These are phyloP conservation scores for Heliconius nattereri DNA, from an alignment of 1,140 invertebrate species.

Conservation along the genomic window DNA sequence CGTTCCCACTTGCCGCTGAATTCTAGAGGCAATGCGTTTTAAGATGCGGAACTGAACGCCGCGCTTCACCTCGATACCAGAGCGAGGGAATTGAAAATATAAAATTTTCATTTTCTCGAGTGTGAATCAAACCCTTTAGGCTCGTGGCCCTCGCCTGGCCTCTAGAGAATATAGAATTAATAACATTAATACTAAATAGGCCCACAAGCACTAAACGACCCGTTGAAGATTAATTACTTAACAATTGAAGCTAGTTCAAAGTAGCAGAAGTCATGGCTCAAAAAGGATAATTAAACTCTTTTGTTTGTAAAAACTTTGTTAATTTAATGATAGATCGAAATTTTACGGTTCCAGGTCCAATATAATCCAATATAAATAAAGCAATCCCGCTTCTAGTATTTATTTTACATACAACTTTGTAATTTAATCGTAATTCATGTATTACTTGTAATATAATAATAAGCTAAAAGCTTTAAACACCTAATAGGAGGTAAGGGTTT, in stretches of 20 bases:
- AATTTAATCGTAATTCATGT: not conserved
- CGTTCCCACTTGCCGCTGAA: too few relatives aligned
- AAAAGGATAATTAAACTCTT: constrained; percentile 30
- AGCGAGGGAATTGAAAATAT: too few relatives aligned
- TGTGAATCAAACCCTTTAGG: too few relatives aligned
- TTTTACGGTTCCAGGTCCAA: not conserved
- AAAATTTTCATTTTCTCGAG: too few relatives aligned
- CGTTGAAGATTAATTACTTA: constrained; percentile 34
- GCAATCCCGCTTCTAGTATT: not conserved
- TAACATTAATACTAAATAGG: not conserved
- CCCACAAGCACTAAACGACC: constrained; percentile 27
- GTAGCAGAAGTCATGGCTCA: constrained; percentile 18
- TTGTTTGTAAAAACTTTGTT: constrained; percentile 19
- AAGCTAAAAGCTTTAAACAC: too few relatives aligned
- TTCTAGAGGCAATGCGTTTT: too few relatives aligned
- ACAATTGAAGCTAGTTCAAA: constrained; percentile 32
- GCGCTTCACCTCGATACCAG: too few relatives aligned
- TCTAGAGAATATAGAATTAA: not conserved
- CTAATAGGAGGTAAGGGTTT: too few relatives aligned
- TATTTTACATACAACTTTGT: not conserved
- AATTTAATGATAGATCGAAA: constrained; percentile 11
- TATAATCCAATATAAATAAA: not conserved
- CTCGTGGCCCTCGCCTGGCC: not conserved
- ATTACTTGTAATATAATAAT: too few relatives aligned
- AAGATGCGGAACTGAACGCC: too few relatives aligned